Evolutionary conservation across 2,113 vertebrate species (phyloP).

Genomic region (Ptilonorhynchus violaceus): DNA sequence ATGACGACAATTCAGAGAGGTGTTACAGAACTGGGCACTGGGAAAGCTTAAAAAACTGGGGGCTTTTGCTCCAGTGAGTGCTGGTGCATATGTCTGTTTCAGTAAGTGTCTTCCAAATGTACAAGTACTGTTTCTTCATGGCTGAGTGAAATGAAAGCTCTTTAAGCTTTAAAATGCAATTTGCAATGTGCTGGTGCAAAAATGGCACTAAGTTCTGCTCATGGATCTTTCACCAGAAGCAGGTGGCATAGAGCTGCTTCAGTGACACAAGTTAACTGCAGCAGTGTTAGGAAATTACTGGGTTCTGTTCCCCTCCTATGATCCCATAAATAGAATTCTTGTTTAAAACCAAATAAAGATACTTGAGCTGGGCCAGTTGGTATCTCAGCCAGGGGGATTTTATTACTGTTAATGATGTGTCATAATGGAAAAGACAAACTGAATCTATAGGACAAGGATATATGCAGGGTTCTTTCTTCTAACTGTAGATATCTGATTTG

Average conservation of each 20-base stretch:
- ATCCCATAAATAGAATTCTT: neutral
- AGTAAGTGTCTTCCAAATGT: neutral
- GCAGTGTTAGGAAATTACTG: neutral
- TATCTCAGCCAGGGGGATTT: neutral
- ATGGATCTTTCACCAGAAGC: neutral
- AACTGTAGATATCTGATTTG: neutral
- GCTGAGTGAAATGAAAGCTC: conserved; percentile 14
- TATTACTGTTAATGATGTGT: neutral
- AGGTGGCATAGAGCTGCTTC: neutral
- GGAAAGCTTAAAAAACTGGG: neutral
- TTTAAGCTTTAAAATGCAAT: neutral
- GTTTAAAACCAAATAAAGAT: neutral
- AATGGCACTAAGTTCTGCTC: neutral
- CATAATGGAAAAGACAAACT: neutral
- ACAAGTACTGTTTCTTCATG: neutral
- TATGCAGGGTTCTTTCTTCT: neutral
- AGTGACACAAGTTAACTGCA: neutral
- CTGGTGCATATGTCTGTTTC: neutral
- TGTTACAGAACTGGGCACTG: neutral
- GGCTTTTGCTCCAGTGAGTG: neutral
- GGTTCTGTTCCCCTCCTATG: neutral
- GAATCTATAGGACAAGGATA: neutral
- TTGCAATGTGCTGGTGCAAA: neutral
- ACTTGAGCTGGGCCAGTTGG: neutral
- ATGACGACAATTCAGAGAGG: neutral